Evolutionary conservation across 2,113 vertebrate species (phyloP).

Genomic region (Apodemus sylvaticus): DNA sequence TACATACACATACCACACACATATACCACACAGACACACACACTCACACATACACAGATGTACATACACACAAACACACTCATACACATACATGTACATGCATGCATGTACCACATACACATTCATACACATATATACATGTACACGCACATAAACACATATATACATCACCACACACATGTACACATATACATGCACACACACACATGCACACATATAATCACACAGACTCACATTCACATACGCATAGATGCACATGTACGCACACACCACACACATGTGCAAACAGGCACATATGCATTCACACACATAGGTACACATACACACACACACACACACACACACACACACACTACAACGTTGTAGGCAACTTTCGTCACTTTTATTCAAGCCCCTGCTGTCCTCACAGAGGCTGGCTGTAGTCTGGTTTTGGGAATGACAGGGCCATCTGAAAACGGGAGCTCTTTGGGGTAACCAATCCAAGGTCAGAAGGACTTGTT

Average conservation of each 20-base stretch:
- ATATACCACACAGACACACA: no score
- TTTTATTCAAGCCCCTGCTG: background rate
- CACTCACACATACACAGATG: background rate
- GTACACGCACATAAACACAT: background rate
- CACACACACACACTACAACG: background rate
- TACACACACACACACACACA: background rate
- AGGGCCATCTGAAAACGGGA: background rate
- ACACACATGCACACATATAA: no score
- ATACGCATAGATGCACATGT: no score
- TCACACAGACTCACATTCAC: no score
- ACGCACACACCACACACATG: no score
- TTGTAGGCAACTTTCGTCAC: background rate
- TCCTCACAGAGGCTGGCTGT: background rate
- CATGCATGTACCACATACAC: no score
- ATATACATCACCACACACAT: no score
- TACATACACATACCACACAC: no score
- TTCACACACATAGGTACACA: background rate
- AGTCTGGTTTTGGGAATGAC: background rate
- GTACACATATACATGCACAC: background rate
- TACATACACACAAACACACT: background rate
- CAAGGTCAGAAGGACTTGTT: constrained; percentile 19
- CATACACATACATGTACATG: no score
- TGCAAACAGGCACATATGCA: background rate
- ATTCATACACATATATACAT: background rate
- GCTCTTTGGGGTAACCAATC: background rate